These are phyloP conservation scores for Pseudomyrmex concolor DNA, from an alignment of 1,140 invertebrate species.

Conservation along the genomic window DNA sequence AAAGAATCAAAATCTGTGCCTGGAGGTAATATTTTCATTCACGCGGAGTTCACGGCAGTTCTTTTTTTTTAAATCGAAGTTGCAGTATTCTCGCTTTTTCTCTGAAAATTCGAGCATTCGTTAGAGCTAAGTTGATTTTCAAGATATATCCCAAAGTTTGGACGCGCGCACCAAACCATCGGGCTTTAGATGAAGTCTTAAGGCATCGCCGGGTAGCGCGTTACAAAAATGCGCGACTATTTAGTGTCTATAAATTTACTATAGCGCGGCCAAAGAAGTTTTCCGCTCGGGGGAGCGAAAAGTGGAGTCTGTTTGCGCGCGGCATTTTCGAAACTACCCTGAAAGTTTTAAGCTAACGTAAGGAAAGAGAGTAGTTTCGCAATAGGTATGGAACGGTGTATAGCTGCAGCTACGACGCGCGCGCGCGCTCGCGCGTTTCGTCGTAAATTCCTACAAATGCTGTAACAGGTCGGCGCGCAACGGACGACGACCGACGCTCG, in stretches of 20 bases:
- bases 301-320: slow-evolving; percentile 57
- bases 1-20: background rate
- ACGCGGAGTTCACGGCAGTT: background rate
- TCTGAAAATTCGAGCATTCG: background rate
- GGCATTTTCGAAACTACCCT: slow-evolving; percentile 54
- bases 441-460: slow-evolving; percentile 65
- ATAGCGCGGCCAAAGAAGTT: slow-evolving; percentile 31
- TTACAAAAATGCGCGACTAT: slow-evolving; percentile 57
- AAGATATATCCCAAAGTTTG: slow-evolving; percentile 27
- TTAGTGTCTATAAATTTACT: slow-evolving; percentile 54
- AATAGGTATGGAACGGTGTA: slow-evolving; percentile 3
- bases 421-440: background rate
- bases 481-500: slow-evolving; percentile 34
- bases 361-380: slow-evolving; percentile 21
- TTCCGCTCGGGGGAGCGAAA: background rate
- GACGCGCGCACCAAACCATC: background rate
- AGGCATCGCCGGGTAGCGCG: background rate
- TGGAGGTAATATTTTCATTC: background rate
- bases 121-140: slow-evolving; percentile 25
- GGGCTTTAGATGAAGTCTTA: slow-evolving; percentile 14
- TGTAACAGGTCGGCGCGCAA: slow-evolving; percentile 59
- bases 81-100: background rate
- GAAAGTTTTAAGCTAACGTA: slow-evolving; percentile 59
- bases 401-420: slow-evolving; percentile 15
- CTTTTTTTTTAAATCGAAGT: background rate